Evolutionary conservation across 2,888 invertebrate species (phyloP).

Genomic region (Agonopterix arenella): DNA sequence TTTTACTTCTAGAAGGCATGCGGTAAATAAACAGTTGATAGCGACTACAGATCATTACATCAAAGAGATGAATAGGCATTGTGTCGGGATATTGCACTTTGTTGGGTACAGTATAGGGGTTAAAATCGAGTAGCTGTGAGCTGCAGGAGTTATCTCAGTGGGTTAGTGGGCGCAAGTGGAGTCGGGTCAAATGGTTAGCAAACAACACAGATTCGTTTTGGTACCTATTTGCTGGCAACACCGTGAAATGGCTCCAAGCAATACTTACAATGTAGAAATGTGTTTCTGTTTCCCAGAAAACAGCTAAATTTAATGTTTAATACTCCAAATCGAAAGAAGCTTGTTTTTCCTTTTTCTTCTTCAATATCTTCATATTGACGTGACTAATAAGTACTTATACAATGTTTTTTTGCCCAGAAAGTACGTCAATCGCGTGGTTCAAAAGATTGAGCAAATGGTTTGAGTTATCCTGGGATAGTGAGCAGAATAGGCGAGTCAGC

Average conservation of each 20-base stretch:
- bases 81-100: constrained; percentile 53
- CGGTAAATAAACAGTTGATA: constrained; percentile 74
- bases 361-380: too few relatives aligned
- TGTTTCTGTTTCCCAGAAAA: constrained; percentile 22
- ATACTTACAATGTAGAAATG: constrained; percentile 36
- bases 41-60: constrained; percentile 69
- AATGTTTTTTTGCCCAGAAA: too few relatives aligned
- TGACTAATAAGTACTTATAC: too few relatives aligned
- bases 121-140: constrained; percentile 27
- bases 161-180: constrained; percentile 66
- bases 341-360: too few relatives aligned
- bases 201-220: constrained; percentile 61
- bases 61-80: constrained; percentile 56
- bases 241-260: constrained; percentile 54
- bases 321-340: too few relatives aligned
- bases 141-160: constrained; percentile 42
- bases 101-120: constrained; percentile 32
- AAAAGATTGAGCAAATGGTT: too few relatives aligned
- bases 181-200: constrained; percentile 68
- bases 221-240: constrained; percentile 43
- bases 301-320: too few relatives aligned
- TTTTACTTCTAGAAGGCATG: constrained; percentile 27
- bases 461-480: too few relatives aligned
- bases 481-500: too few relatives aligned
- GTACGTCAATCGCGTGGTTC: too few relatives aligned